Conservation (phyloP, 2,888 invertebrate species). For the Xylota sylvarum region DNA sequence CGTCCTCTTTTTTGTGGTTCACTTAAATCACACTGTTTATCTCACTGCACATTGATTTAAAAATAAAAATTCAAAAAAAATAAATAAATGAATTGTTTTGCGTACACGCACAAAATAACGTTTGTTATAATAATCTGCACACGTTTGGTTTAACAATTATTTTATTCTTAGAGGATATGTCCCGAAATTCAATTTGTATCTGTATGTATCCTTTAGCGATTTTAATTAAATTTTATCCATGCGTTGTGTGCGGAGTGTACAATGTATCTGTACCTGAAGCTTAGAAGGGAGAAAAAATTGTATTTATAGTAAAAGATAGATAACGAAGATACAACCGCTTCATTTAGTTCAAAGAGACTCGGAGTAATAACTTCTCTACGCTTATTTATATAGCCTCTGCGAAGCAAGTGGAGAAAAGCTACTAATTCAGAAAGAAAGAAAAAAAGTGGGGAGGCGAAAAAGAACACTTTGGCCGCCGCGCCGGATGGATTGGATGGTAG, state of each 20-base stretch:
- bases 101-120: not conserved
- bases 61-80: not conserved
- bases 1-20: slow-evolving; percentile 35
- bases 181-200: slow-evolving; percentile 18
- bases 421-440: slow-evolving; percentile 77
- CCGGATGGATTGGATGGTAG: slow-evolving; percentile 66
- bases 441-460: slow-evolving; percentile 78
- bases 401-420: slow-evolving; percentile 82
- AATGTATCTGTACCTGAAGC: slow-evolving; percentile 59
- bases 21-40: slow-evolving; percentile 38
- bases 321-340: slow-evolving; percentile 84
- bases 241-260: slow-evolving; percentile 49
- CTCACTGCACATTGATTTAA: slow-evolving; percentile 28
- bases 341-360: slow-evolving; percentile 85
- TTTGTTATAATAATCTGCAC: slow-evolving; percentile 7
- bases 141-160: slow-evolving; percentile 2
- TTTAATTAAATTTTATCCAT: slow-evolving; percentile 67
- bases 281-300: slow-evolving; percentile 56
- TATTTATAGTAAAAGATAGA: slow-evolving; percentile 69
- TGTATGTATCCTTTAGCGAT: slow-evolving; percentile 59
- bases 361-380: slow-evolving; percentile 85
- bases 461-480: slow-evolving; percentile 73
- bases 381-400: slow-evolving; percentile 85
- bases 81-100: slow-evolving; percentile 10
- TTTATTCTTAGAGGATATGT: slow-evolving; percentile 9